phyloP scores from a whole-genome alignment of 2,888 invertebrate genomes.

The Steromphala cineraria region DNA sequence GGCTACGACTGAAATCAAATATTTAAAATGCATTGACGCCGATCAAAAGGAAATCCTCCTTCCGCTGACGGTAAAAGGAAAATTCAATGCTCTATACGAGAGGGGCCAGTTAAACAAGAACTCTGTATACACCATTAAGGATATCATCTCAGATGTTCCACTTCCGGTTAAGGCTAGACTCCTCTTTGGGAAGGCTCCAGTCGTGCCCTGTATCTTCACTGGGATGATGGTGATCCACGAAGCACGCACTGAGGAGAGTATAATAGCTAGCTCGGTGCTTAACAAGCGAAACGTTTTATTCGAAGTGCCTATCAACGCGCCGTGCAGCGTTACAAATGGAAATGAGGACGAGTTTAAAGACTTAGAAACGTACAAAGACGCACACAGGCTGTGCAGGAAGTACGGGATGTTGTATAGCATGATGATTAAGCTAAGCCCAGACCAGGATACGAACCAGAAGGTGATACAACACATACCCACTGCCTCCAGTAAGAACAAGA shows the following conservation, averaged over 20 bases:
- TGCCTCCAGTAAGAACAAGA: conserved; percentile 44
- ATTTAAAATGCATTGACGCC: conserved; percentile 57
- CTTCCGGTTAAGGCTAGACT: conserved; percentile 64
- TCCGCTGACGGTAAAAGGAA: conserved; percentile 57
- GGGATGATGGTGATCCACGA: conserved; percentile 57
- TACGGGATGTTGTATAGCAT: conserved; percentile 54
- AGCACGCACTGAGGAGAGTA: conserved; percentile 39
- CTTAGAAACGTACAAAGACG: conserved; percentile 54
- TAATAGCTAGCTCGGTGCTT: conserved; percentile 60
- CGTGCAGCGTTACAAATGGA: conserved; percentile 37
- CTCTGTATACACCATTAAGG: conserved; percentile 63
- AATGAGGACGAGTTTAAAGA: conserved; percentile 50
- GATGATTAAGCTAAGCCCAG: conserved; percentile 63
- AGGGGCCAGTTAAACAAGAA: conserved; percentile 49
- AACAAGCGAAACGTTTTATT: conserved; percentile 65
- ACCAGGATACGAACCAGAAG: conserved; percentile 57
- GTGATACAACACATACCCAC: conserved; percentile 61
- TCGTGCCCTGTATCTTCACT: conserved; percentile 66
- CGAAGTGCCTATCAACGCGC: conserved; percentile 52
- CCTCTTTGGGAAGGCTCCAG: conserved; percentile 65
- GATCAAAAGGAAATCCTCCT: conserved; percentile 58
- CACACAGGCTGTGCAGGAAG: conserved; percentile 55
- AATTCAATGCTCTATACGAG: conserved; percentile 65
- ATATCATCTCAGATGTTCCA: conserved; percentile 53
- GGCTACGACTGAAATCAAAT: conserved; percentile 58